A percentile compares a stretch with the other conserved stretches of the same genome.
phyloP scores from a whole-genome alignment of 2,888 invertebrate genomes.

The Limnephilus auricula region DNA sequence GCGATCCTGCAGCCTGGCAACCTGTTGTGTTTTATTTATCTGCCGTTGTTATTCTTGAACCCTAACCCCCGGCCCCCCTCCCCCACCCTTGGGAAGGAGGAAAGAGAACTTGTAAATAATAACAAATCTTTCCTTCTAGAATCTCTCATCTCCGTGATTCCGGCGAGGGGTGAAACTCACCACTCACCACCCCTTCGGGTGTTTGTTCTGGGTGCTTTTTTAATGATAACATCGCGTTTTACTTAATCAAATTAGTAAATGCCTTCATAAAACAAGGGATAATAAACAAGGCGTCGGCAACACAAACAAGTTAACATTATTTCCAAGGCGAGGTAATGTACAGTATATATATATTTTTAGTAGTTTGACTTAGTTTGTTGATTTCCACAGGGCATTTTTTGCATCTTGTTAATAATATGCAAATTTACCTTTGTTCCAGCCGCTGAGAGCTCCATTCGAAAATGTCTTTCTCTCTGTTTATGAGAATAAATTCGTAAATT shows the following conservation, averaged over 20 bases:
- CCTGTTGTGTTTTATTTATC: slow-evolving; percentile 29
- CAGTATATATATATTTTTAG: no score
- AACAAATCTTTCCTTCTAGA: not conserved
- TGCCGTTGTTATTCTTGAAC: not conserved
- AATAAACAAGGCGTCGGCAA: not conserved
- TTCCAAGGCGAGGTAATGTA: not conserved
- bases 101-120: not conserved
- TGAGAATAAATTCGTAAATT: no score
- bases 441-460: no score
- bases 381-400: not conserved
- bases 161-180: not conserved
- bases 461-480: no score
- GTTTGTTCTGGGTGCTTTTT: not conserved
- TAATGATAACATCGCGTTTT: not conserved
- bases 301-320: not conserved
- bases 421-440: not conserved
- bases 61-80: not conserved
- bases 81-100: not conserved
- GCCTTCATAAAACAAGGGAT: not conserved
- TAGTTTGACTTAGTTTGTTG: not conserved
- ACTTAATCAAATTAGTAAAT: not conserved
- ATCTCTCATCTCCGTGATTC: not conserved
- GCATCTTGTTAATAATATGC: no score
- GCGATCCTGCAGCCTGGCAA: not conserved
- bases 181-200: not conserved